phyloP scores from a whole-genome alignment of 1,140 invertebrate genomes.

The Platyscapa corneri region DNA sequence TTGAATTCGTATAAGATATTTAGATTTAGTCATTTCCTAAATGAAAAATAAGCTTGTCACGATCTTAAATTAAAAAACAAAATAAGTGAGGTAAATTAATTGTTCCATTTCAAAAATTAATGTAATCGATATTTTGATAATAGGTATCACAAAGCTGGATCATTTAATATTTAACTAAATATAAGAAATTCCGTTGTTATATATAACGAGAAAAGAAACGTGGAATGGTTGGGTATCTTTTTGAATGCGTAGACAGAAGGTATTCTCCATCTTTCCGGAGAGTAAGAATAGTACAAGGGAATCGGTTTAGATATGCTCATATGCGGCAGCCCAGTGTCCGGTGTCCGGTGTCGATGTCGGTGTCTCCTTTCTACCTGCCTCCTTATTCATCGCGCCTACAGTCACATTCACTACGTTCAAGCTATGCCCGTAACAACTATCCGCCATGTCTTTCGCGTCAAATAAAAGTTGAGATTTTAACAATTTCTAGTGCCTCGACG shows the following conservation, averaged over 20 bases:
- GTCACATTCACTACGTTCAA: too few species aligned
- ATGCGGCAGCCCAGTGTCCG: conserved; percentile 35
- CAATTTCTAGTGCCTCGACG: background rate
- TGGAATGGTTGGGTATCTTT: background rate
- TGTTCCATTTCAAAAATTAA: too few species aligned
- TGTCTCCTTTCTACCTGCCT: conserved; percentile 29
- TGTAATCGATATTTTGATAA: too few species aligned
- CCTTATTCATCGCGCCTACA: conserved; percentile 23
- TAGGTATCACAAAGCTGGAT: too few species aligned
- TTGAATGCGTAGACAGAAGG: background rate
- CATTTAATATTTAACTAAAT: too few species aligned
- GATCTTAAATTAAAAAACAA: too few species aligned
- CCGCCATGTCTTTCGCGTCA: background rate
- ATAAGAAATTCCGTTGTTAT: too few species aligned
- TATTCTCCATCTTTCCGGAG: background rate
- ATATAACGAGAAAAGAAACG: background rate
- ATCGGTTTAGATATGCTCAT: background rate
- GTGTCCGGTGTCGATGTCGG: conserved; percentile 40
- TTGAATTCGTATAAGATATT: too few species aligned
- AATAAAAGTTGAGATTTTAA: background rate
- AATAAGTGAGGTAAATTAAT: too few species aligned
- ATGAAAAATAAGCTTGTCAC: too few species aligned
- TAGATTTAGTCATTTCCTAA: too few species aligned
- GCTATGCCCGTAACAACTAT: background rate
- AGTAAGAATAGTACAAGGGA: background rate